Evolutionary conservation across 2,888 invertebrate species (phyloP).

Genomic region (Yponomeuta sedellus): DNA sequence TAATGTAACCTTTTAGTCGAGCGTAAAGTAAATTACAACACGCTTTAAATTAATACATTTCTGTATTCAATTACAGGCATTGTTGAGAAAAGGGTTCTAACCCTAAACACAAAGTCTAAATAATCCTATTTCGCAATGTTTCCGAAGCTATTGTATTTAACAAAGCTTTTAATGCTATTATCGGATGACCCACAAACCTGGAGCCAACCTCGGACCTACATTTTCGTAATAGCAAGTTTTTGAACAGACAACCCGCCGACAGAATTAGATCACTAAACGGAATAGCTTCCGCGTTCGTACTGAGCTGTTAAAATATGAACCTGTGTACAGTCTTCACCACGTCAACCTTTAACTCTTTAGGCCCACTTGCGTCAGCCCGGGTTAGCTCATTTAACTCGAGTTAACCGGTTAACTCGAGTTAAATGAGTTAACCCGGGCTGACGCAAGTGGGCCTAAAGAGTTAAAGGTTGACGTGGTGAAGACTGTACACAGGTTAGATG

Average conservation of each 20-base stretch:
- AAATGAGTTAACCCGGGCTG: too few relatives aligned
- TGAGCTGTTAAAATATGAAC: not conserved
- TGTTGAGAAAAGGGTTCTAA: not conserved
- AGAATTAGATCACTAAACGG: not conserved
- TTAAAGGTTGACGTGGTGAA: too few relatives aligned
- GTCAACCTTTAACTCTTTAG: too few relatives aligned
- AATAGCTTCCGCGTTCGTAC: not conserved
- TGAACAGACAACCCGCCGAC: not conserved
- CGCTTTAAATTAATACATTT: not conserved
- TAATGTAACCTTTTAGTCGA: not conserved
- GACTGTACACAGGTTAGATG: too few relatives aligned
- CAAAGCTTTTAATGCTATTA: conserved; percentile 12
- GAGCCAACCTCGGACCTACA: not conserved
- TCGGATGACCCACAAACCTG: conserved; percentile 4
- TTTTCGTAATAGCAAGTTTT: not conserved
- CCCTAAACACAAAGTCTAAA: not conserved
- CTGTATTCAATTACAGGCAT: not conserved
- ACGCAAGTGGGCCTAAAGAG: too few relatives aligned
- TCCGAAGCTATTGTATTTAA: not conserved
- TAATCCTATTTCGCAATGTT: conserved; percentile 1
- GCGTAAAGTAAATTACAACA: not conserved
- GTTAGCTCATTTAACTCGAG: too few relatives aligned
- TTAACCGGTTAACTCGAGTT: too few relatives aligned
- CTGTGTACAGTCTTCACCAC: too few relatives aligned
- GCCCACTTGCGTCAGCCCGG: too few relatives aligned